Conservation (phyloP, 1,140 invertebrate species). For the Caenorhabditis brenneri region DNA sequence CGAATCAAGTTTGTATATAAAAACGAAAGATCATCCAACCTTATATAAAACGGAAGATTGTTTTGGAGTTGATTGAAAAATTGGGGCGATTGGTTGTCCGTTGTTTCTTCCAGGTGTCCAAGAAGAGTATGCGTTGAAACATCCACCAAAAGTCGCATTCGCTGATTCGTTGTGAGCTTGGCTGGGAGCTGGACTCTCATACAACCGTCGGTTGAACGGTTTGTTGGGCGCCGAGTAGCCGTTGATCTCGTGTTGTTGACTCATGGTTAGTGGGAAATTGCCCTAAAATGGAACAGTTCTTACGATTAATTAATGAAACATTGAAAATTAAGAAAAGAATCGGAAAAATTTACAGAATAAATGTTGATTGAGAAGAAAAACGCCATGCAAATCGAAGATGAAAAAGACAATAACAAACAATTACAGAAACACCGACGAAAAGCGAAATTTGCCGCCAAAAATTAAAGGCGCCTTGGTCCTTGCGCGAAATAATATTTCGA, state of each 20-base stretch:
- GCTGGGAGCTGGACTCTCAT: not conserved
- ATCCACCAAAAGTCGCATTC: not conserved
- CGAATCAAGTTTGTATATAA: not conserved
- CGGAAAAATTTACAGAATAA: too few species aligned
- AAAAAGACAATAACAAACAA: not conserved
- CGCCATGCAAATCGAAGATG: not conserved
- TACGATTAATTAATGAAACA: too few species aligned
- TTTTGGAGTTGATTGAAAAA: not conserved
- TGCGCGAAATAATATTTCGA: not conserved
- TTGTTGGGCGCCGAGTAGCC: not conserved
- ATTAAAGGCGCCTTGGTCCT: not conserved
- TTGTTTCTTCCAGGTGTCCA: not conserved
- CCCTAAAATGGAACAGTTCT: not conserved
- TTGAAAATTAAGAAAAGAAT: too few species aligned
- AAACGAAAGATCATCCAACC: not conserved
- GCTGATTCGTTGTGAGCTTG: conserved; percentile 3
- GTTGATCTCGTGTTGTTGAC: not conserved
- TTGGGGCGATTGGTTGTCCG: not conserved
- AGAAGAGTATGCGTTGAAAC: not conserved
- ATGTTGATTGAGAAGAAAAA: too few species aligned
- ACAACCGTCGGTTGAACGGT: not conserved
- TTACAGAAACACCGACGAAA: not conserved
- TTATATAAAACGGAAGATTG: not conserved
- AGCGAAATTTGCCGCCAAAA: not conserved
- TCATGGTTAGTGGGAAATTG: not conserved